phyloP scores from a whole-genome alignment of 2,797 vertebrate species.

The Luscinia luscinia region DNA sequence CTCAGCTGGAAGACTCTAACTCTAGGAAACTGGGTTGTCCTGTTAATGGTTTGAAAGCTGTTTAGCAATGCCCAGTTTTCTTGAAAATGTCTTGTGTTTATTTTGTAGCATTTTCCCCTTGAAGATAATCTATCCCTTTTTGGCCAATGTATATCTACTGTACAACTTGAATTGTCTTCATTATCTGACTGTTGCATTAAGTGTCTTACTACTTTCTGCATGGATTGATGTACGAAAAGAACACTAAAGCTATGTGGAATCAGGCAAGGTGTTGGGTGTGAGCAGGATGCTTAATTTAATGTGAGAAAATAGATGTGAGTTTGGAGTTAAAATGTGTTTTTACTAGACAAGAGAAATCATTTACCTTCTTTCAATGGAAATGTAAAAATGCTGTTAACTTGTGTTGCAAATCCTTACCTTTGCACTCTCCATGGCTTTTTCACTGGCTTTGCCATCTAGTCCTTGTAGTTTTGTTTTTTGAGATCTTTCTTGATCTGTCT shows the following conservation, averaged over 20 bases:
- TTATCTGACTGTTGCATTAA: slow-evolving; percentile 74
- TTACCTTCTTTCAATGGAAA: slow-evolving; percentile 72
- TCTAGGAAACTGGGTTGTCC: slow-evolving; percentile 65
- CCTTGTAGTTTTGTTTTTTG: slow-evolving; percentile 76
- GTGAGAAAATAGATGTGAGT: slow-evolving; percentile 77
- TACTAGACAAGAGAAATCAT: slow-evolving; percentile 73
- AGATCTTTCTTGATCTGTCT: slow-evolving; percentile 75
- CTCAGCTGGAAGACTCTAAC: slow-evolving; percentile 76
- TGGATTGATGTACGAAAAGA: slow-evolving; percentile 77
- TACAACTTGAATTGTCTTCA: slow-evolving; percentile 74
- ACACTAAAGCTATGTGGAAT: slow-evolving; percentile 71
- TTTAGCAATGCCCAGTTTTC: slow-evolving; percentile 78
- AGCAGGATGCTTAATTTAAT: slow-evolving; percentile 77
- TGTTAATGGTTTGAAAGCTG: slow-evolving; percentile 72
- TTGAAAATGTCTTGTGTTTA: slow-evolving; percentile 72
- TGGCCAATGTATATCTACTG: slow-evolving; percentile 75
- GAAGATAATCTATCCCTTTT: slow-evolving; percentile 63
- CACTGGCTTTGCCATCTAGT: slow-evolving; percentile 77
- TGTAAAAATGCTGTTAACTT: slow-evolving; percentile 77
- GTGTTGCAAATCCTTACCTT: slow-evolving; percentile 73
- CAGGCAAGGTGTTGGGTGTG: slow-evolving; percentile 60
- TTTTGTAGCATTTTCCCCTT: slow-evolving; percentile 69
- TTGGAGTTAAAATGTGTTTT: slow-evolving; percentile 73
- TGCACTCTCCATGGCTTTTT: slow-evolving; percentile 66
- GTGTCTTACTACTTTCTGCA: slow-evolving; percentile 80